Evolutionary conservation across 2,113 vertebrate species (phyloP), one percentile per base, ranked within the genome.

Genomic region (Aphyosemion australe): DNA sequence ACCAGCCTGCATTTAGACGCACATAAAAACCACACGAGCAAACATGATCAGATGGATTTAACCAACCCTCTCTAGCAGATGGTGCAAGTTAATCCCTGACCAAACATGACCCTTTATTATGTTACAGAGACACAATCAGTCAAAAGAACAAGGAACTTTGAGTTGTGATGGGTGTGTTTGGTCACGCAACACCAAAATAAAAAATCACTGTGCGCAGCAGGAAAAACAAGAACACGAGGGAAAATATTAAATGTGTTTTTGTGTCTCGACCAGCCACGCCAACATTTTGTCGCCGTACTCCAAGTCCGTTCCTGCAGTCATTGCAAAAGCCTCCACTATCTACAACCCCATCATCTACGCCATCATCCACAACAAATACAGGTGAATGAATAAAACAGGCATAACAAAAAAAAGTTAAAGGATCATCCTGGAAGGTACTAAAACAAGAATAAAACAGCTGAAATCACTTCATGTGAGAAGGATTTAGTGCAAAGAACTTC

Each of bases 261-360:
- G 26, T 61, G 20, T 72, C 45, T 73, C 19, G 15, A 57, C 0
- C 83, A 97, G 96, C 76, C 91, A 99, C 1, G 84, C 94, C 0
- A 88, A 93, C 0, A 43, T 95, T 51, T 87, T 98, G 58, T 94
- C 95, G 0, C 95, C 96, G 2, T 96, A 96, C 81, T 91, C 92
- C 88, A 97, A 94, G 72, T 92, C 95, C 0, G 90, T 98, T 61
- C 96, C 97, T 21, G 96, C 95, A 11, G 89, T 98, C 83, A 96
- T 96, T 59, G 97, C 97, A 80, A 98, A 98, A 83, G 94, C 96
- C 64, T 98, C 96, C 41, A 89, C 96, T 21, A 95, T 98, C 83
- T 95, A 98, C 88, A 98, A 98, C 72, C 96, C 97, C 50, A 95
- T 98, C 57, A 94, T 98, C 86, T 98, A 98, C 0, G 96, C 96